Percentiles rank a stretch among this genome's conserved stretches.
Conservation (phyloP, 2,113 vertebrate genomes). For the human (Homo sapiens) region DNA sequence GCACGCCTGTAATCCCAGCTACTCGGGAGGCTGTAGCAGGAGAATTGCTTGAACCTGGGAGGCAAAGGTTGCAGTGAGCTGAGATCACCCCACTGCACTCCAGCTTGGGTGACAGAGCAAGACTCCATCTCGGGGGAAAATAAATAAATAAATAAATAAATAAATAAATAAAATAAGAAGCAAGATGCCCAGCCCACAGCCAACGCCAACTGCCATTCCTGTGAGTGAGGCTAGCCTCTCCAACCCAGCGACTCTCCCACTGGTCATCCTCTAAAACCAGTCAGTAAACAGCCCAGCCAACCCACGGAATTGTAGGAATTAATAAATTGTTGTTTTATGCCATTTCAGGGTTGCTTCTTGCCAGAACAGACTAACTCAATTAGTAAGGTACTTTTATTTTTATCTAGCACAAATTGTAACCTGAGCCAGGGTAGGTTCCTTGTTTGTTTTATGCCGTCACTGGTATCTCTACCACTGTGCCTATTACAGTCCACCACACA, state of each 20-base stretch:
- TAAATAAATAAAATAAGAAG: too few species aligned
- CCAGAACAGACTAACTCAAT: not conserved
- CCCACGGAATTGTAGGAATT: not conserved
- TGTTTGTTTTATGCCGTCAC: not conserved
- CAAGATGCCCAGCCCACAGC: not conserved
- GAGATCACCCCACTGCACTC: too few species aligned
- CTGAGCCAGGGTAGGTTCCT: not conserved
- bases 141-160: too few species aligned
- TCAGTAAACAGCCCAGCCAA: not conserved
- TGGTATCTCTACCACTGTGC: constrained; percentile 37
- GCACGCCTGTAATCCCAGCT: too few species aligned
- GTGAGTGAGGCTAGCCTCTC: not conserved
- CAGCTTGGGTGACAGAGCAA: too few species aligned
- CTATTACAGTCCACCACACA: constrained; percentile 62
- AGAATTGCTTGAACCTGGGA: too few species aligned
- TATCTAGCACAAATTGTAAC: not conserved
- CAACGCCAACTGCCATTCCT: not conserved
- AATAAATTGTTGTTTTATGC: not conserved
- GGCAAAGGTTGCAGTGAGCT: too few species aligned
- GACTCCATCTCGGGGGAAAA: too few species aligned
- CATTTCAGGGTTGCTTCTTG: not conserved
- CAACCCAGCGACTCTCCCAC: not conserved
- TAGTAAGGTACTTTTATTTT: constrained; percentile 30
- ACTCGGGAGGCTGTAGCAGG: too few species aligned
- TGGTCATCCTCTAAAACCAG: not conserved